These are phyloP conservation scores for Prinia subflava DNA, from an alignment of 2,113 vertebrate genomes.

Conservation along the genomic window DNA sequence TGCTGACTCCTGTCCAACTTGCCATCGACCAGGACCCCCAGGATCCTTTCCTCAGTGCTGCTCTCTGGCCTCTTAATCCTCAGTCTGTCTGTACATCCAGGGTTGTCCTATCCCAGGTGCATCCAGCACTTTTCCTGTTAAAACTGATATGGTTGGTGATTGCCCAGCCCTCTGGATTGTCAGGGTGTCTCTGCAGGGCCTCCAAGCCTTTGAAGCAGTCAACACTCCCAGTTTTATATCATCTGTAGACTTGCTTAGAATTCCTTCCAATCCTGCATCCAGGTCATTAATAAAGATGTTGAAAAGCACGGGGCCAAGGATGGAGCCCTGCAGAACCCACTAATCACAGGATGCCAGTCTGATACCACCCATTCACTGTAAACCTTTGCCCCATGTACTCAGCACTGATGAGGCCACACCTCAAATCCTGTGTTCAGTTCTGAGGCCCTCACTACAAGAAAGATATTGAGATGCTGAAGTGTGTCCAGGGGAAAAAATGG, in stretches of 20 bases:
- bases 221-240: background rate
- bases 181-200: background rate
- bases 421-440: background rate
- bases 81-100: background rate
- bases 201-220: background rate
- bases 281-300: background rate
- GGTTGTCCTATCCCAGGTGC: no score
- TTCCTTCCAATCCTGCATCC: background rate
- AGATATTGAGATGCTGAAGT: background rate
- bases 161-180: background rate
- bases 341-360: no score
- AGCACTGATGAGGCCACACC: background rate
- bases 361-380: background rate
- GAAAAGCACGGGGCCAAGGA: background rate
- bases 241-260: background rate
- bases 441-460: background rate
- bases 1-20: background rate
- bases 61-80: background rate
- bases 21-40: fast-evolving
- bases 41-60: background rate
- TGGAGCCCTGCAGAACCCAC: background rate
- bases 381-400: background rate
- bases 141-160: background rate
- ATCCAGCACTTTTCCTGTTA: fast-evolving
- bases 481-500: background rate